Percentiles rank a stretch among this genome's conserved stretches.
These are phyloP conservation scores for Coptotermes formosanus DNA, from an alignment of 1,140 invertebrate genomes.

Conservation along the genomic window DNA sequence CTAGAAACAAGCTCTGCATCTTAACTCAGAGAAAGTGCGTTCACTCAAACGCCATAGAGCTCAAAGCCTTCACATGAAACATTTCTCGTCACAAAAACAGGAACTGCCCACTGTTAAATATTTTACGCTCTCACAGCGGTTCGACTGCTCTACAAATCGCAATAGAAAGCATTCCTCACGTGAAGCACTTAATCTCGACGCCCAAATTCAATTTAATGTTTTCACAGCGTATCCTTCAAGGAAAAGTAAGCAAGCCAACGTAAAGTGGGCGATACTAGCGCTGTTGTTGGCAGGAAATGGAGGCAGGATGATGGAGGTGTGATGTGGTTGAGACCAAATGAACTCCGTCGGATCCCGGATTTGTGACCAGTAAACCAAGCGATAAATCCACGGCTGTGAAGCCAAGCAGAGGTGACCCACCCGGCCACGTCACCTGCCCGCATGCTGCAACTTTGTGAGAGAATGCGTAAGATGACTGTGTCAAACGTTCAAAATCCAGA, in stretches of 20 bases:
- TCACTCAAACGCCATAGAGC: neutral
- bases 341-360: neutral
- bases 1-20: neutral
- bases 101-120: neutral
- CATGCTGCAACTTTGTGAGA: too few species aligned
- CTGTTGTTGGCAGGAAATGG: neutral
- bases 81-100: neutral
- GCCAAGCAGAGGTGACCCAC: neutral
- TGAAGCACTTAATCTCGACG: conserved; percentile 6
- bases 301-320: neutral
- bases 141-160: neutral
- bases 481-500: too few species aligned
- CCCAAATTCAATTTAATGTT: conserved; percentile 19
- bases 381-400: neutral
- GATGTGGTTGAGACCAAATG: neutral
- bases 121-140: neutral
- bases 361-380: neutral
- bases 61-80: neutral
- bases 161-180: neutral
- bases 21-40: neutral
- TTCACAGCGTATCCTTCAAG: neutral
- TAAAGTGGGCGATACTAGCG: conserved; percentile 1
- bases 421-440: too few species aligned
- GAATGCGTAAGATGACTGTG: too few species aligned
- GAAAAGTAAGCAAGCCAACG: neutral